Base-by-base conservation (phyloP, 2,888 invertebrate species). In the Tubulanus polymorphus region DNA sequence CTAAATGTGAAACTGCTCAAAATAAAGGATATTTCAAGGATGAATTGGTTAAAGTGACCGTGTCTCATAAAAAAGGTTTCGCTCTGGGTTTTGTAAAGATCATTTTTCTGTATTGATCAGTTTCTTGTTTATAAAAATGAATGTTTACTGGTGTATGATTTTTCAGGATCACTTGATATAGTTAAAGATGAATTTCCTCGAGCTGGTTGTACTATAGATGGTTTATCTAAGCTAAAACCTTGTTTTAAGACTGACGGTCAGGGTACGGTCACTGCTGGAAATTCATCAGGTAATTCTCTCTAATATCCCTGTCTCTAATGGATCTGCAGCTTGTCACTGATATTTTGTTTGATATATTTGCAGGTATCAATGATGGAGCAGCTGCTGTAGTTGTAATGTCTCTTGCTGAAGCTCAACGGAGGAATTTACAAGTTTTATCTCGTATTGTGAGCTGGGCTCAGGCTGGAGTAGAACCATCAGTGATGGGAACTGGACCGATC, bases 401-500 rank as follows among this genome's bases (percentile, higher is more conserved):
- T 23, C 83, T 82, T 56, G 81, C 81, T 32, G 83, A 85, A 61
- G 82, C 88, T 0, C 72, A 69, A 3, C 79, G 79, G 45, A 82
- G 85, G 46, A 82, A 84, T 2, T 63, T 89, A 0, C 80, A 76
- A 27, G 87, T 91, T 0, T 66, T 93, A 55, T 93, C 88, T 1
- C 85, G 84, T 74, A 84, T 95, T 48, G 84, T 88, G 1, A 88
- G 87, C 0, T 87, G 88, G 83, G 84, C 90, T 0, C 87, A 88
- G 73, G 84, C 84, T 20, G 94, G 93, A 0, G 83, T 89, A 3
- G 88, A 91, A 49, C 92, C 94, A 0, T 74, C 81, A 32, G 80
- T 90, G 15, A 90, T 92, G 86, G 93, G 93, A 0, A 82, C 85
- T 29, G 90, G 89, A 15, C 90, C 91, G 0, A 84, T 91, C 27